These are phyloP conservation scores for Sparidentex hasta DNA, from an alignment of 2,797 vertebrate species.

Conservation along the genomic window DNA sequence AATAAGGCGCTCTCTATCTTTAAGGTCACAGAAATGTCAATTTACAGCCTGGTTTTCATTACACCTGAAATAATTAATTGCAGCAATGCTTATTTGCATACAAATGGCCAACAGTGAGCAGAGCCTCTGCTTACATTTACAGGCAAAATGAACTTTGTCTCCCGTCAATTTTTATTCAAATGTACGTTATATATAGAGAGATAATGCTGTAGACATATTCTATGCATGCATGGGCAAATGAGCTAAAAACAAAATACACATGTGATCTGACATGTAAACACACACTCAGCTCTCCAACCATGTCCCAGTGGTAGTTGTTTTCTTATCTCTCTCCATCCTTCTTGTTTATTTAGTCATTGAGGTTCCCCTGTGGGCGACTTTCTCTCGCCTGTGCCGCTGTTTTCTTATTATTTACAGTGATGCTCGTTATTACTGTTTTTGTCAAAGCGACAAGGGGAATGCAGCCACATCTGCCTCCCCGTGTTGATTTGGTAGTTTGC, in stretches of 20 bases:
- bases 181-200: neutral
- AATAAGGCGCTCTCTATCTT: conserved; percentile 4
- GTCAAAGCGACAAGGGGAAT: conserved; percentile 34
- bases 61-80: conserved; percentile 3
- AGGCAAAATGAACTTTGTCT: neutral
- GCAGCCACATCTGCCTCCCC: conserved; percentile 48
- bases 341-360: conserved; percentile 38
- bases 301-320: conserved; percentile 3
- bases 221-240: neutral
- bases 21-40: conserved; percentile 5
- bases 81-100: neutral
- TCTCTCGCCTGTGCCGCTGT: conserved; percentile 3
- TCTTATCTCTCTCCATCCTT: neutral
- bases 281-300: neutral
- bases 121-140: neutral
- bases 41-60: conserved; percentile 7
- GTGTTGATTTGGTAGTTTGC: conserved; percentile 28
- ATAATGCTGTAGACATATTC: neutral
- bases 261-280: neutral
- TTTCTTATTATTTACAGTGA: conserved; percentile 49
- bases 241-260: neutral
- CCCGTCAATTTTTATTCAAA: neutral
- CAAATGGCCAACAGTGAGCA: neutral
- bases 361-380: conserved; percentile 21
- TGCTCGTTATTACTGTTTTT: conserved; percentile 48